Evolutionary conservation across 2,888 invertebrate genomes (phyloP).

Genomic region (Hirtodrosophila cameraria): DNA sequence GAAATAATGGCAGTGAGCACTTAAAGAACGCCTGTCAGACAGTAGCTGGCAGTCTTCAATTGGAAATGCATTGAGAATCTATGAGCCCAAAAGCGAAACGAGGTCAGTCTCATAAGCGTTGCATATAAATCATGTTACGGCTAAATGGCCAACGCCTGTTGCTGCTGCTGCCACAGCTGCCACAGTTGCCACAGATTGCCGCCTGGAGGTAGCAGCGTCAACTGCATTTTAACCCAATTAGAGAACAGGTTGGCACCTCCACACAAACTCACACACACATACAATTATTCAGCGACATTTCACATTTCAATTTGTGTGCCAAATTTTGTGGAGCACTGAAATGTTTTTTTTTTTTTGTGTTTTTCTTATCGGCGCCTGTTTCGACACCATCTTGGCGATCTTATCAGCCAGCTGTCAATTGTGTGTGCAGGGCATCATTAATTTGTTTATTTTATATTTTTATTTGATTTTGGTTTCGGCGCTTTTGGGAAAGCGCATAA

Average conservation of each 20-base stretch:
- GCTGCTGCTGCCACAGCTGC: slow-evolving; percentile 10
- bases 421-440: slow-evolving; percentile 56
- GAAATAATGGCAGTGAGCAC: neutral
- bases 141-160: slow-evolving; percentile 72
- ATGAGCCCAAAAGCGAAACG: slow-evolving; percentile 21
- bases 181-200: slow-evolving; percentile 67
- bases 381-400: slow-evolving; percentile 58
- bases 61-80: slow-evolving; percentile 25
- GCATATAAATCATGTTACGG: slow-evolving; percentile 71
- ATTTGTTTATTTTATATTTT: slow-evolving; percentile 31
- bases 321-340: slow-evolving; percentile 64
- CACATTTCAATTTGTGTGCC: slow-evolving; percentile 65
- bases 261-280: slow-evolving; percentile 33
- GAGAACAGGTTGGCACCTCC: slow-evolving; percentile 76
- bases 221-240: slow-evolving; percentile 79
- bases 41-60: slow-evolving; percentile 18
- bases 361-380: slow-evolving; percentile 38
- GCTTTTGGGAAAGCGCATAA: slow-evolving; percentile 59
- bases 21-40: slow-evolving; percentile 11
- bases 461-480: too few species aligned
- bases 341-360: slow-evolving; percentile 6
- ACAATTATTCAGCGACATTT: slow-evolving; percentile 40
- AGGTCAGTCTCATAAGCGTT: slow-evolving; percentile 55
- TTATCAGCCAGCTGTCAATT: slow-evolving; percentile 60
- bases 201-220: slow-evolving; percentile 68